These are phyloP conservation scores for Erebia palarica DNA, from an alignment of 2,888 invertebrate genomes.

Conservation along the genomic window DNA sequence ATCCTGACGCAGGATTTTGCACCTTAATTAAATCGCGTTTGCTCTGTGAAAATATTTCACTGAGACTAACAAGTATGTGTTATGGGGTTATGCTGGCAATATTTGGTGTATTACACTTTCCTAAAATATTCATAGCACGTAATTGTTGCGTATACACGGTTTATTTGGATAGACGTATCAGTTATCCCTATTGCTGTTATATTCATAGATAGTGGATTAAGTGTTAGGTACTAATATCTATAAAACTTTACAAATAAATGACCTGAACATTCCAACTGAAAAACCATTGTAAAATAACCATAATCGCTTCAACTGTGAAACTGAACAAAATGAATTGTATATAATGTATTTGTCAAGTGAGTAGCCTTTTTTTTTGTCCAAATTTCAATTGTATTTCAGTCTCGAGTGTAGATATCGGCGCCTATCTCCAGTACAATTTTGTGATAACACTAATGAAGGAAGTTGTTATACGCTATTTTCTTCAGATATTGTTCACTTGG, in stretches of 20 bases:
- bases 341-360: background rate
- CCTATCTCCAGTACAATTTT: conserved; percentile 12
- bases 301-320: background rate
- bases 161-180: background rate
- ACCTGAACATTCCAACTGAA: background rate
- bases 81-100: background rate
- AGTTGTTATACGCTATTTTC: conserved; percentile 2
- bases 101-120: conserved; percentile 2
- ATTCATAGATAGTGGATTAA: background rate
- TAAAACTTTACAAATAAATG: background rate
- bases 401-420: background rate
- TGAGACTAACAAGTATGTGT: conserved; percentile 17
- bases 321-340: conserved; percentile 3
- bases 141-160: background rate
- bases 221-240: background rate
- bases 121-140: conserved; percentile 4
- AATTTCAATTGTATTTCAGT: background rate
- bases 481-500: conserved; percentile 1
- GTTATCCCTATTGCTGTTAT: background rate
- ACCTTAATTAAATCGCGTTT: conserved; percentile 31
- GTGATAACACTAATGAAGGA: conserved; percentile 24
- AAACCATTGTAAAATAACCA: background rate
- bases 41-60: conserved; percentile 13
- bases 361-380: conserved; percentile 1
- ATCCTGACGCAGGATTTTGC: conserved; percentile 23